Evolutionary conservation across 92 coral and sea anemone species (phyloP), one percentile per base, ranked within the genome.

Genomic region (Meandrina meandrites): DNA sequence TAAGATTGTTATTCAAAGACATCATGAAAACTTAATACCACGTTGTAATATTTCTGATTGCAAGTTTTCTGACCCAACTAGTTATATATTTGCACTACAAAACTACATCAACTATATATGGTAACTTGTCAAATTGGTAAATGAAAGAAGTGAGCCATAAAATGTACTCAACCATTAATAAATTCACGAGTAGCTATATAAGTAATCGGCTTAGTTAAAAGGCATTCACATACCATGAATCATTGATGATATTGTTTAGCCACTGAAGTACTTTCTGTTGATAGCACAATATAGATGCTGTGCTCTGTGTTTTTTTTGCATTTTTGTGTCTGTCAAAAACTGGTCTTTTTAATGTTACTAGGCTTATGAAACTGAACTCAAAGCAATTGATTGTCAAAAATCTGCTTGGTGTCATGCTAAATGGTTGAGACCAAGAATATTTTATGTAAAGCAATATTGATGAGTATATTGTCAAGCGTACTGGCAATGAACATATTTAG

Each of bases 191-290:
- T 3, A 77, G 30, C 74, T 17, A 62, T 75, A 30, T 22, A 83
- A 69, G 13, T 32, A 34, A 60, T 81, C 86, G 19, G 37, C 79
- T 80, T 17, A 51, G 69, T 51, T 15, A 67, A 69, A 70, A 12
- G 81, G 28, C 21, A 66, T 80, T 53, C 77, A 57, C 42, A 48
- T 40, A 50, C 73, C 34, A 34, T 36, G 34, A 57, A 87, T 74
- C 27, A 58, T 53, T 37, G 48, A 66, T 36, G 66, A 31, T 9
- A 18, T 22, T 54, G 12, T 28, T 15, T 28, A 51, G 18, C 5
- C 13, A 27, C 24, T 66, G 76, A 66, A 24, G 31, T 36, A 60
- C 16, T 12, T 58, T 57, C 8, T n/a, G 24, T 15, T 67, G 75
- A 69, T 13, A 31, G 4, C 40, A 12, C 75, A 69, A 13, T 69